A percentile compares a stretch with the other conserved stretches of the same genome.
Evolutionary conservation across 92 coral and sea anemone genomes (phyloP).

Genomic region (Diadumene lineata): DNA sequence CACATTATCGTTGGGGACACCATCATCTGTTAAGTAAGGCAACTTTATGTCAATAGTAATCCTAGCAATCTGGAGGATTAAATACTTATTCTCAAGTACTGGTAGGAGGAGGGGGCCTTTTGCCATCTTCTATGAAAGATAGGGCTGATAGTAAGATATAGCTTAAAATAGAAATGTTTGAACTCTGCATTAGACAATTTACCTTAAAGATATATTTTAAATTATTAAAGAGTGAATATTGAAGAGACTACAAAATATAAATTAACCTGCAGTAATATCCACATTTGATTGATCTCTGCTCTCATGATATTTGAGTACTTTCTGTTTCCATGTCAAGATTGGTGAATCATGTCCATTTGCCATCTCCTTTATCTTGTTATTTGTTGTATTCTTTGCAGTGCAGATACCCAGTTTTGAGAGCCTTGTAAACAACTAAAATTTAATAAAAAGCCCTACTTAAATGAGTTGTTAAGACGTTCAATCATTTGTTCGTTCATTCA

Average conservation of each 20-base stretch:
- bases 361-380: constrained; percentile 39
- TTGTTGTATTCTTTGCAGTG: constrained; percentile 28
- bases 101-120: too few relatives aligned
- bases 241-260: too few relatives aligned
- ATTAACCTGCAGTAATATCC: background rate
- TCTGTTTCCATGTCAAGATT: background rate
- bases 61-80: too few relatives aligned
- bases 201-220: too few relatives aligned
- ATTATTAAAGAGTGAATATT: too few relatives aligned
- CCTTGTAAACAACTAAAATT: constrained; percentile 26
- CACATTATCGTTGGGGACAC: background rate
- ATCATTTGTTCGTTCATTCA: background rate
- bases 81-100: too few relatives aligned
- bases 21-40: too few relatives aligned
- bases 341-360: constrained; percentile 6
- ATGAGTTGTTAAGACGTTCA: background rate
- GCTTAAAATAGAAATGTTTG: too few relatives aligned
- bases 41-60: too few relatives aligned
- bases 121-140: too few relatives aligned
- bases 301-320: background rate
- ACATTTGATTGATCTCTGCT: background rate
- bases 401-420: constrained; percentile 52
- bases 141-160: too few relatives aligned
- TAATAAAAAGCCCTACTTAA: background rate
- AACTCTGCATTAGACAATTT: too few relatives aligned